Evolutionary conservation across 2,113 vertebrate species (phyloP).

Genomic region (Oenanthe melanoleuca): DNA sequence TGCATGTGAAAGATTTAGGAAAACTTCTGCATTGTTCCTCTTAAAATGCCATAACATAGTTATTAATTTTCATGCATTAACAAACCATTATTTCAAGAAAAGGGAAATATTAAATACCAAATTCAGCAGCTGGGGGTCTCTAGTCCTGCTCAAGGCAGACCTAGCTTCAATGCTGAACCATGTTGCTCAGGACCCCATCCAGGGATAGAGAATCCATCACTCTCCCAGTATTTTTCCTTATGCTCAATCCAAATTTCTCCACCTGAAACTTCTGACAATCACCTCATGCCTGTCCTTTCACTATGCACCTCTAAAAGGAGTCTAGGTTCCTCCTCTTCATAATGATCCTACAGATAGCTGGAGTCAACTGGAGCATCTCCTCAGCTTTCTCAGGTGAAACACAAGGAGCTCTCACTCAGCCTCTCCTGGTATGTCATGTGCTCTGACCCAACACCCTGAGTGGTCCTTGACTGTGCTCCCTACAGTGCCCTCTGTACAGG

Average conservation of each 20-base stretch:
- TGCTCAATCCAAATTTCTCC: neutral
- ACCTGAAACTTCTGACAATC: neutral
- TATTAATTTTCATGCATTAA: neutral
- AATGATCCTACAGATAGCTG: neutral
- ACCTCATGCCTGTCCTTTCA: neutral
- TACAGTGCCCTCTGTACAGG: neutral
- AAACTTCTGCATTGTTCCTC: neutral
- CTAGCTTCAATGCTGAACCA: neutral
- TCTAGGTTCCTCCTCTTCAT: neutral
- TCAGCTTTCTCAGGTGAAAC: neutral
- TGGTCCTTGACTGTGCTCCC: rapidly evolving
- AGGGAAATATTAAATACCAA: neutral
- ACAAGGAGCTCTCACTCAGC: neutral
- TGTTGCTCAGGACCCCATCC: rapidly evolving
- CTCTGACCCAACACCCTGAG: neutral
- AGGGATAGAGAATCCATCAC: neutral
- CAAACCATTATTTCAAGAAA: neutral
- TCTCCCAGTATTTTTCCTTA: neutral
- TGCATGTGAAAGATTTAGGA: neutral
- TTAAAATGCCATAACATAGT: neutral
- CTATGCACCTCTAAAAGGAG: neutral
- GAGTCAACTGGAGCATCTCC: neutral
- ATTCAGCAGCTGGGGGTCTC: neutral
- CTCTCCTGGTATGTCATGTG: rapidly evolving
- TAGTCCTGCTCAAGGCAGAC: neutral